Conservation (phyloP, 2,797 vertebrate genomes). For the Falco columbarius region DNA sequence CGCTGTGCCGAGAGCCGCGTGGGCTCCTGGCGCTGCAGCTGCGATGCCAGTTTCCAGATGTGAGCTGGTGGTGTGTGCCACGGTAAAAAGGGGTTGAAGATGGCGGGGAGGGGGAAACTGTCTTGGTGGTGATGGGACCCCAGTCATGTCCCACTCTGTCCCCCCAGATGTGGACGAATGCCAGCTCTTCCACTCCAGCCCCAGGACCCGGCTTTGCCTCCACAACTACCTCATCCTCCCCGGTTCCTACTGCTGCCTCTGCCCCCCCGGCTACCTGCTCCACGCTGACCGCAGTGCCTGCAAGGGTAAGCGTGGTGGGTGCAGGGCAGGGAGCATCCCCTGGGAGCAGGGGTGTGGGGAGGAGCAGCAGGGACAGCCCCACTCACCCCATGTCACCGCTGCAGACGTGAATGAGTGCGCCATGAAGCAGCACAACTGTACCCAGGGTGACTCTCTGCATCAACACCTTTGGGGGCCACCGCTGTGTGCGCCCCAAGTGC, state of each 20-base stretch:
- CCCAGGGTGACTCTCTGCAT: slow-evolving; percentile 83
- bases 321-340: too few relatives aligned
- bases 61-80: slow-evolving; percentile 25
- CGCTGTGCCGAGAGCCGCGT: slow-evolving; percentile 34
- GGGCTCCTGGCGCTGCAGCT: slow-evolving; percentile 62
- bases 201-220: slow-evolving; percentile 82
- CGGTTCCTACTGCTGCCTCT: slow-evolving; percentile 87
- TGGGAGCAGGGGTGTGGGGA: rapidly evolving
- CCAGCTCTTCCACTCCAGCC: slow-evolving; percentile 83
- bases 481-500: slow-evolving; percentile 85
- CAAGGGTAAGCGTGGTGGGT: slow-evolving; percentile 75
- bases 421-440: slow-evolving; percentile 84
- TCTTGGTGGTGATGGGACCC: rapidly evolving
- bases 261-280: slow-evolving; percentile 84
- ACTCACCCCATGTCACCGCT: rapidly evolving
- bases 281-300: slow-evolving; percentile 81
- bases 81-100: slow-evolving; percentile 24
- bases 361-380: neutral
- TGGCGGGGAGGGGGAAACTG: neutral
- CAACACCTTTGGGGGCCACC: slow-evolving; percentile 86
- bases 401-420: slow-evolving; percentile 88
- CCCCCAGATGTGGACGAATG: slow-evolving; percentile 89
- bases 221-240: slow-evolving; percentile 87
- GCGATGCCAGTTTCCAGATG: slow-evolving; percentile 65
- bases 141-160: neutral